Conservation (phyloP, 2,113 vertebrate species). For the Speoplatyrhinus poulsoni region DNA sequence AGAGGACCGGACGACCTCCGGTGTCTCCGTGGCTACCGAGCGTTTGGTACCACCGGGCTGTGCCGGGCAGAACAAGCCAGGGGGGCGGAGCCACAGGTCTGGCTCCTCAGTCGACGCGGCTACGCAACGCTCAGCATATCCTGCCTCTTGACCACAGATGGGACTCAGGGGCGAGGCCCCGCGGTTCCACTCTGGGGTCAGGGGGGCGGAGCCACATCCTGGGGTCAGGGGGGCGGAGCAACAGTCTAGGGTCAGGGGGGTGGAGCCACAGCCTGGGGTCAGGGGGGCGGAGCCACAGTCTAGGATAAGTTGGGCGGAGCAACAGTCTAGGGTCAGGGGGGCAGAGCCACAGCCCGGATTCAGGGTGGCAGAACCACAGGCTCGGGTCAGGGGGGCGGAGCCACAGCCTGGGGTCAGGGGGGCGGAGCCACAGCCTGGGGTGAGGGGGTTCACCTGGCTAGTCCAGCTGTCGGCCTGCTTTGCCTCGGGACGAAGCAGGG, state of each 20-base stretch:
- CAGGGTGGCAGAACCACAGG: no score
- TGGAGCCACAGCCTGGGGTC: no score
- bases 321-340: no score
- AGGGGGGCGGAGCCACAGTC: no score
- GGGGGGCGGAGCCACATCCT: constrained; percentile 1
- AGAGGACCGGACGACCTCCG: constrained; percentile 22
- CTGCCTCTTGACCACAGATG: constrained; percentile 5
- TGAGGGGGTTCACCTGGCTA: constrained; percentile 2
- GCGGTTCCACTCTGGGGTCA: constrained; percentile 14
- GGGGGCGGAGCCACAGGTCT: not conserved
- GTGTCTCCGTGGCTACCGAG: not conserved
- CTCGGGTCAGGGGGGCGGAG: no score
- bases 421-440: constrained; percentile 1
- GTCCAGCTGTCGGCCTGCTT: constrained; percentile 7
- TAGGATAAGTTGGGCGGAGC: no score
- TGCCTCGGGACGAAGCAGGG: constrained; percentile 8
- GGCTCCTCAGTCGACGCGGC: constrained; percentile 16
- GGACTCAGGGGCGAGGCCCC: not conserved
- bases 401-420: no score
- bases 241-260: no score
- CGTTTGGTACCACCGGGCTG: not conserved
- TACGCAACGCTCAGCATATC: constrained; percentile 10
- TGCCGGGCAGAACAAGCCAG: not conserved
- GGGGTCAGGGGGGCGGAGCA: not conserved
- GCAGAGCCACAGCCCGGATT: no score